These are phyloP conservation scores for Clinocottus analis DNA, from an alignment of 2,113 vertebrate genomes.

Conservation along the genomic window DNA sequence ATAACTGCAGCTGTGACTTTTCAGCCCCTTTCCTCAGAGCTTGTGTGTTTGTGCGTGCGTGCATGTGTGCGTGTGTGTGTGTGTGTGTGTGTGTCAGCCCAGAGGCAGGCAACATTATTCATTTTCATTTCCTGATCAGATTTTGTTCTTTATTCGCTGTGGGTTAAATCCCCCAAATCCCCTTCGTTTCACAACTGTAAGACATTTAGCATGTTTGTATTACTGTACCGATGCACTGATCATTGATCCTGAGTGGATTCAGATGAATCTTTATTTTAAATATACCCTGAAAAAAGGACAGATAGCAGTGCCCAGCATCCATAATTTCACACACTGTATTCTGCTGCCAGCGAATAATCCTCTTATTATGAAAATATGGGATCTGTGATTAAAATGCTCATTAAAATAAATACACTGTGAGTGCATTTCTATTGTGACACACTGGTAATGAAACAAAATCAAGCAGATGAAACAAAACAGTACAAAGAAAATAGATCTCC, in stretches of 20 bases:
- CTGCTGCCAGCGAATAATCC: slow-evolving; percentile 33
- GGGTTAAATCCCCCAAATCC: slow-evolving; percentile 1
- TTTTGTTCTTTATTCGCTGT: slow-evolving; percentile 14
- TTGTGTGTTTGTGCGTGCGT: background rate
- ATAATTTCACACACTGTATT: slow-evolving; percentile 39
- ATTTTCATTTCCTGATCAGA: slow-evolving; percentile 27
- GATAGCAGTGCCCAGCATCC: background rate
- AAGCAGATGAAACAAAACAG: background rate
- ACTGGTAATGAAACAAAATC: background rate
- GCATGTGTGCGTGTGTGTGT: too few relatives aligned
- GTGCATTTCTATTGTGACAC: background rate
- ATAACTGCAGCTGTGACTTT: slow-evolving; percentile 40
- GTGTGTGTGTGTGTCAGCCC: background rate
- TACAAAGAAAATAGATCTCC: slow-evolving; percentile 6
- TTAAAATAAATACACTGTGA: slow-evolving; percentile 14
- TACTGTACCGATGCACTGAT: slow-evolving; percentile 5
- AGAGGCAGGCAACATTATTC: slow-evolving; percentile 3
- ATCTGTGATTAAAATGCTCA: slow-evolving; percentile 41
- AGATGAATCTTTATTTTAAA: background rate
- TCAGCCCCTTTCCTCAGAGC: background rate
- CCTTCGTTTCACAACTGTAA: background rate
- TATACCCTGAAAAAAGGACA: background rate
- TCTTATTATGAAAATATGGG: slow-evolving; percentile 40
- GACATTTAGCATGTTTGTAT: slow-evolving; percentile 23
- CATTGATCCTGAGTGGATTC: slow-evolving; percentile 5